Conservation (phyloP, 2,113 vertebrate species). For the Trogon melanurus region DNA sequence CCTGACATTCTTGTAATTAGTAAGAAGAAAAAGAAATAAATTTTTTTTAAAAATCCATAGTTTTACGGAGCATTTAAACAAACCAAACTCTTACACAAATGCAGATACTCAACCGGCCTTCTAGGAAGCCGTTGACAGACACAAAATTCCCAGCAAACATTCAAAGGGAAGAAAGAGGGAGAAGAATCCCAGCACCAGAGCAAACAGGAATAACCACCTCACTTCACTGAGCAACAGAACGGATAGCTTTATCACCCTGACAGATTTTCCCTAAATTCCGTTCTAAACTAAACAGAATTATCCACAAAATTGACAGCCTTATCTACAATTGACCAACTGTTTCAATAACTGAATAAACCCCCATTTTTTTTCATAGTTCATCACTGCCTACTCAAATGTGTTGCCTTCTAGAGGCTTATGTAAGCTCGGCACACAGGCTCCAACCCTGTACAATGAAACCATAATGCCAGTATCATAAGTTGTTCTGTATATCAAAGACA, state of each 20-base stretch:
- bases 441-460: not conserved
- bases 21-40: not conserved
- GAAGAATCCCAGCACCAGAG: not conserved
- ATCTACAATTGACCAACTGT: not conserved
- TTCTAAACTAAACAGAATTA: not conserved
- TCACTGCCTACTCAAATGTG: not conserved
- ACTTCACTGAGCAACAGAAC: not conserved
- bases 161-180: not conserved
- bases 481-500: not conserved
- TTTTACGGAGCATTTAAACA: not conserved
- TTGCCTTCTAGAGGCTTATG: not conserved
- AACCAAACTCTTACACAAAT: not conserved
- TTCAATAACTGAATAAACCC: not conserved
- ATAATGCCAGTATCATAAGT: accelerated
- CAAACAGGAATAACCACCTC: not conserved
- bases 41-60: accelerated
- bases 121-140: not conserved
- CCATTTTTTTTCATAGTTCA: not conserved
- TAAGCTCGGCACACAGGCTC: not conserved
- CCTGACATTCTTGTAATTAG: not conserved
- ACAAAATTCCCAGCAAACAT: not conserved
- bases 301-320: not conserved
- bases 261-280: not conserved
- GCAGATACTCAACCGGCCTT: not conserved
- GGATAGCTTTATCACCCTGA: not conserved